Evolutionary conservation across 2,113 vertebrate genomes (phyloP), one percentile per base, ranked within the genome.

Genomic region (Anseranas semipalmata): DNA sequence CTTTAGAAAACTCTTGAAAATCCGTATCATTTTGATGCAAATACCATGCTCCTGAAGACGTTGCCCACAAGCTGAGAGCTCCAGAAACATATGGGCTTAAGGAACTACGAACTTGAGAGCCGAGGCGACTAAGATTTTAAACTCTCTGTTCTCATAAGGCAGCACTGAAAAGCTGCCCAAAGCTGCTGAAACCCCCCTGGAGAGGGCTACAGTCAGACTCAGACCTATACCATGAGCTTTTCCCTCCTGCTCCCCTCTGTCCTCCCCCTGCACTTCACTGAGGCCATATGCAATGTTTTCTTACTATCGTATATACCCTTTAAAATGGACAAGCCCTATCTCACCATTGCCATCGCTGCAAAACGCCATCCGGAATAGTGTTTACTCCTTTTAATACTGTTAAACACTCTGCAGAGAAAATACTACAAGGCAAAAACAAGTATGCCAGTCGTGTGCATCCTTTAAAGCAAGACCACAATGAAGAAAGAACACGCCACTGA

Each of bases 331-430:
- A 5, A n/a, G 16, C 22, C 46, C 39, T 20, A 8, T 32, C 50
- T 81, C 46, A 22, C 59, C 75, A 15, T 65, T 85, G 33, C 46
- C 46, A 39, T 39, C 21, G 24, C 8, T 21, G 60, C 84, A 28
- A 35, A 81, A 16, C 60, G 65, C 66, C 53, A 53, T 4, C 53
- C 89, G 87, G 53, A 91, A 58, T 0, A 62, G 70, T 0, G 53
- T 30, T 71, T 82, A 62, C 82, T 87, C 50, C 90, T 82, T 90
- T 78, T 12, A 17, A 43, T 32, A 11, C 39, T 25, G 39, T 24
- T 52, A 72, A 90, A 89, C 1, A 17, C 58, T 77, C 78, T 82
- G 55, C 74, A 82, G 86, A 83, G 71, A 37, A 35, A 84, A 71
- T 52, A n/a, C 55, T 4, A 4, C 1, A 5, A 10, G 48, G 18